Conservation (phyloP, 2,888 invertebrate species). For the Pseudococcus jackbeardsleyi region DNA sequence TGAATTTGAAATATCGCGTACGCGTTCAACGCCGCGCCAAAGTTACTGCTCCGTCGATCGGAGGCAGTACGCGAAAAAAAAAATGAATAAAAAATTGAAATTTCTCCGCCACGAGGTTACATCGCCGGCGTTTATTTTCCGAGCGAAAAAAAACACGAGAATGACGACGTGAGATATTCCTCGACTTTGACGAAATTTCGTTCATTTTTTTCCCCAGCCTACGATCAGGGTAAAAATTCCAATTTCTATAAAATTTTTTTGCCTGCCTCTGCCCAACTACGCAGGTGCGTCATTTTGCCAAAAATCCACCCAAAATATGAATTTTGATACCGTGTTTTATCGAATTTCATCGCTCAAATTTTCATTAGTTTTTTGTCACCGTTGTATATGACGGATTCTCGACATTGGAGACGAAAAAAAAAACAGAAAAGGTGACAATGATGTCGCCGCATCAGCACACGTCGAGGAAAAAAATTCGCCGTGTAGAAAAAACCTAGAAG, state of each 20-base stretch:
- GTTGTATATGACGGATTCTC: neutral
- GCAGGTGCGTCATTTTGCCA: too few relatives aligned
- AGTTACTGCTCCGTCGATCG: neutral
- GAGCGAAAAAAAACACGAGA: neutral
- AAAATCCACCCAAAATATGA: neutral
- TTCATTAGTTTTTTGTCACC: neutral
- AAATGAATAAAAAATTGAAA: conserved; percentile 9
- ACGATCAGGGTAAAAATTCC: too few relatives aligned
- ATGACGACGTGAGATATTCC: neutral
- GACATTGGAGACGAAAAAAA: neutral
- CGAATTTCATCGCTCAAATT: too few relatives aligned
- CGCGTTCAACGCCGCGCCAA: neutral
- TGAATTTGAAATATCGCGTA: conserved; percentile 17
- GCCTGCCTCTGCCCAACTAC: too few relatives aligned
- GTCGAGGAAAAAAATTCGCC: neutral
- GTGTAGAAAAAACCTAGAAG: neutral
- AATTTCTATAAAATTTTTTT: too few relatives aligned
- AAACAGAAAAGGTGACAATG: neutral
- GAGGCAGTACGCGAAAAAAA: neutral
- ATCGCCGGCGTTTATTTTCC: neutral
- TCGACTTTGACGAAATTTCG: too few relatives aligned
- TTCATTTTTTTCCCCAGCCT: too few relatives aligned
- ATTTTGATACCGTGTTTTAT: neutral
- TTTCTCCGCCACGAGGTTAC: neutral
- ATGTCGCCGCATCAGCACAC: neutral